phyloP scores from a whole-genome alignment of 1,140 invertebrate species.

The Drosophila pandora region DNA sequence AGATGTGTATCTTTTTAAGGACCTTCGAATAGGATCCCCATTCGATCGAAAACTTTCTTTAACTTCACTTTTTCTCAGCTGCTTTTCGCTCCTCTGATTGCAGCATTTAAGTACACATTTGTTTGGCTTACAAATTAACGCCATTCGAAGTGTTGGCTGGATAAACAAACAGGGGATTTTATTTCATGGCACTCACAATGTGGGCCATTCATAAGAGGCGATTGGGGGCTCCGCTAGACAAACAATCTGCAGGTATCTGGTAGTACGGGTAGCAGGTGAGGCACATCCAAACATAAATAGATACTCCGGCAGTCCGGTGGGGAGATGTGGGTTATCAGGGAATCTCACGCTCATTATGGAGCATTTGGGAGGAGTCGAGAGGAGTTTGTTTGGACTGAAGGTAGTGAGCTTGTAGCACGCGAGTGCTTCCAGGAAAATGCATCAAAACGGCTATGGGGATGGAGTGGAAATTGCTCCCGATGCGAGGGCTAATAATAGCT shows the following conservation, averaged over 20 bases:
- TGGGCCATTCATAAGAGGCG: conserved; percentile 71
- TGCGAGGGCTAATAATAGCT: conserved; percentile 18
- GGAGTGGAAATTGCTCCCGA: conserved; percentile 5
- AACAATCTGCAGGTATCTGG: conserved; percentile 40
- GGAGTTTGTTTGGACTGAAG: conserved; percentile 19
- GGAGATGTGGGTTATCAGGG: conserved; percentile 53
- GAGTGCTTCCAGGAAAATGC: conserved; percentile 41
- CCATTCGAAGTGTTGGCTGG: conserved; percentile 49
- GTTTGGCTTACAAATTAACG: conserved; percentile 70
- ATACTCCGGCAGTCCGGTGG: conserved; percentile 17
- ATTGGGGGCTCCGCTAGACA: conserved; percentile 41
- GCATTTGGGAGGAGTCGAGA: conserved; percentile 9
- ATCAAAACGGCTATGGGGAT: conserved; percentile 3
- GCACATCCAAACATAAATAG: conserved; percentile 16
- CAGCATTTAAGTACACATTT: conserved; percentile 27
- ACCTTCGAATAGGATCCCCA: no score
- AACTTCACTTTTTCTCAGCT: conserved; percentile 20
- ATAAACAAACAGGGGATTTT: conserved; percentile 63
- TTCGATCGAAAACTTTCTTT: neutral
- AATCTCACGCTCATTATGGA: conserved; percentile 50
- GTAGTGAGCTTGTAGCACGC: conserved; percentile 34
- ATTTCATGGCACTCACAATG: conserved; percentile 56
- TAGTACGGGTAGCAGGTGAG: conserved; percentile 13
- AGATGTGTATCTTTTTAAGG: neutral
- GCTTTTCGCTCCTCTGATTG: conserved; percentile 13